phyloP scores from a whole-genome alignment of 1,140 invertebrate species.

The Trachelipus rathkii region DNA sequence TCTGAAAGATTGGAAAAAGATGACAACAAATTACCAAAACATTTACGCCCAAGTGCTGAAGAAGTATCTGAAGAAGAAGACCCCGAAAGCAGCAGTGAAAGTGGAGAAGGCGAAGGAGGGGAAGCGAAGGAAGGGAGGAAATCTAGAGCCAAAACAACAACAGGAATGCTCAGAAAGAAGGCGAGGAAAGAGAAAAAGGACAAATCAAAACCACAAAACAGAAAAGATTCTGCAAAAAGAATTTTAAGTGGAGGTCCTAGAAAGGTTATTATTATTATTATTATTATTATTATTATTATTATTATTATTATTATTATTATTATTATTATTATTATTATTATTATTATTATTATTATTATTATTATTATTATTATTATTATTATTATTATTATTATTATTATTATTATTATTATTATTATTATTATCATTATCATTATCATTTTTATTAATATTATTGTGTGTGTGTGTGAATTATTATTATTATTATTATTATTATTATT shows the following conservation, averaged over 20 bases:
- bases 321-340: conserved; percentile 25
- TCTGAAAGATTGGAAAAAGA: not conserved
- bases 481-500: too few relatives aligned
- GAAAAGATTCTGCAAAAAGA: not conserved
- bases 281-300: not conserved
- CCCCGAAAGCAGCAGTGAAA: not conserved
- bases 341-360: conserved; percentile 10
- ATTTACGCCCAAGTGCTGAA: not conserved
- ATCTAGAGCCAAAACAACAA: not conserved
- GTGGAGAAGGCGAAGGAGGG: not conserved
- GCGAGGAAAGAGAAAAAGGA: not conserved
- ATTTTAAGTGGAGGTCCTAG: not conserved
- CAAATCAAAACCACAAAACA: not conserved
- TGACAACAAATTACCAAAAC: not conserved
- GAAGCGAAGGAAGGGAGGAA: not conserved
- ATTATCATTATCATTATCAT: too few relatives aligned
- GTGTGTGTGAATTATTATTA: too few relatives aligned
- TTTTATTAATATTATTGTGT: too few relatives aligned
- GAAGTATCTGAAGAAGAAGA: not conserved
- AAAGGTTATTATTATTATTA: not conserved
- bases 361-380: not conserved
- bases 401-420: not conserved
- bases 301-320: conserved; percentile 20
- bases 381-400: not conserved
- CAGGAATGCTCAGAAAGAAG: not conserved